phyloP scores from a whole-genome alignment of 1,140 invertebrate species.

The Brachionus manjavacas region DNA sequence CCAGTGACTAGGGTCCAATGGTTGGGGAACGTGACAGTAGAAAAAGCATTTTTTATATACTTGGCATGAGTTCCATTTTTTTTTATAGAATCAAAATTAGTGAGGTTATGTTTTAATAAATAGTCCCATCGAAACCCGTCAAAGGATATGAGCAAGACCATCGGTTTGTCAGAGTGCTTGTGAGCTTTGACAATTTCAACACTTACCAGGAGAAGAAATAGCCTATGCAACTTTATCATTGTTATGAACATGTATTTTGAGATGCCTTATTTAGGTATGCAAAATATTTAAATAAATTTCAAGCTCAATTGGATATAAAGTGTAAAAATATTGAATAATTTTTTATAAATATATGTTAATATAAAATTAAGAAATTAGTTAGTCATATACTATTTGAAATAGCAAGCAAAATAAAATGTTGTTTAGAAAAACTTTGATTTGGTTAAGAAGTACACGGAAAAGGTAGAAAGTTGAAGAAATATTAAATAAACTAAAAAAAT shows the following conservation, averaged over 20 bases:
- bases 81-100: constrained; percentile 53
- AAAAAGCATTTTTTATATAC: constrained; percentile 62
- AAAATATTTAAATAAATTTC: not conserved
- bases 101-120: constrained; percentile 44
- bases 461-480: not conserved
- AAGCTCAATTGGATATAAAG: not conserved
- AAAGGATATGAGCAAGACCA: constrained; percentile 55
- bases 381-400: not conserved
- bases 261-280: not conserved
- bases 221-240: not conserved
- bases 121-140: constrained; percentile 59
- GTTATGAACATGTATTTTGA: not conserved
- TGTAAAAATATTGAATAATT: not conserved
- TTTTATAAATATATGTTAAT: not conserved
- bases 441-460: not conserved
- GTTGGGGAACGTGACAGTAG: constrained; percentile 74
- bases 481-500: not conserved
- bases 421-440: not conserved
- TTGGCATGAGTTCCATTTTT: constrained; percentile 49
- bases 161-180: not conserved
- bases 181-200: not conserved
- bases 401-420: not conserved
- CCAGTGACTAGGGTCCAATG: constrained; percentile 74
- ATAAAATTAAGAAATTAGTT: not conserved
- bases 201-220: not conserved